Evolutionary conservation across 2,888 invertebrate genomes (phyloP), one percentile per base, ranked within the genome.

Genomic region (Molorchus minor): DNA sequence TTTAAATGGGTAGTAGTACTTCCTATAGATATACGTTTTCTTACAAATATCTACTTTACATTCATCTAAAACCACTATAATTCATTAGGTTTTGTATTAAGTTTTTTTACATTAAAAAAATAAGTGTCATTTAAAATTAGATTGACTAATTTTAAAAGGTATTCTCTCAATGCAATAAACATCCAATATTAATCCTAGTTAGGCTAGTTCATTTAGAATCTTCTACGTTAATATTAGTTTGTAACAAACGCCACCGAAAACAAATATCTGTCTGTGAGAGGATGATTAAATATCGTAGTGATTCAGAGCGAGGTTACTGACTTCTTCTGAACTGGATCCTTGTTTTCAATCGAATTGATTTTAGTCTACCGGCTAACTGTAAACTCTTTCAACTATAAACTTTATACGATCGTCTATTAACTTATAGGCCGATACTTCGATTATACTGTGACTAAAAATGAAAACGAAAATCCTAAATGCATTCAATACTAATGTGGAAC

Each of bases 361-460:
- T 49, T 38, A 3, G 49, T 49, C 49, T 49, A 49, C 38, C 41
- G 20, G 36, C 16, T 35, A 53, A 56, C 51, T 56, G 66, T 63
- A 71, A 68, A 64, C 58, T 69, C 71, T 71, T 67, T 68, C 71
- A 71, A 64, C 71, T 65, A 65, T 65, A 64, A 52, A 52, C n/a
- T n/a, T 47, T 52, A 41, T 38, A 60, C 52, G 21, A 53, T 53
- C 43, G 29, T 53, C 43, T 49, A 47, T 61, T 49, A 30, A 49
- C 53, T 49, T 46, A 56, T 65, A 65, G 65, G 65, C 65, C 65
- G 61, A 52, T 65, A 45, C 13, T 58, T 65, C 58, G 56, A 53
- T 60, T 61, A 45, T 47, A 43, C 21, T 55, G 35, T 40, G 46
- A 53, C 45, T 53, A 52, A 20, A 52, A 35, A 38, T 38, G 20